These are phyloP conservation scores for Drosophila ogumai DNA, from an alignment of 1,140 invertebrate species.

Conservation along the genomic window DNA sequence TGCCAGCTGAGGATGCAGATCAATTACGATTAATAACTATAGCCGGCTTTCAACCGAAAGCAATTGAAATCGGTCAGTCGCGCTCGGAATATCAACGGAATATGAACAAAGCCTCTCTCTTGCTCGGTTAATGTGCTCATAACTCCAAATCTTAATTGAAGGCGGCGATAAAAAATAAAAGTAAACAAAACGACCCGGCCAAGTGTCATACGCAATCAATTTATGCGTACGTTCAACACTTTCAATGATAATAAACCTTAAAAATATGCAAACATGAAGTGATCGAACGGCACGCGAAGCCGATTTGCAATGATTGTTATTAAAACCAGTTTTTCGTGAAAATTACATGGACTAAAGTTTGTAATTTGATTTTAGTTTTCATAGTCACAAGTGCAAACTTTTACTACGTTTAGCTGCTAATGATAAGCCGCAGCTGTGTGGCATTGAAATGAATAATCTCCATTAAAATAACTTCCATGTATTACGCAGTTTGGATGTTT, in stretches of 20 bases:
- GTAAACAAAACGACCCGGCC: conserved; percentile 4
- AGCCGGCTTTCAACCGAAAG: conserved; percentile 45
- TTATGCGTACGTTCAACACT: not conserved
- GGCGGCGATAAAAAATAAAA: conserved; percentile 13
- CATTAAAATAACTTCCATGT: conserved; percentile 12
- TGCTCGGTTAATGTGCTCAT: conserved; percentile 22
- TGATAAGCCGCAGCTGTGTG: conserved; percentile 57
- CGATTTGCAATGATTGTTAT: not conserved
- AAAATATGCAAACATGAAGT: conserved; percentile 3
- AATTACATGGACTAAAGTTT: not conserved
- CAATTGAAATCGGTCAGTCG: conserved; percentile 57
- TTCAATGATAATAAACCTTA: conserved; percentile 14
- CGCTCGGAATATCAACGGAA: conserved; percentile 40
- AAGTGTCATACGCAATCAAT: conserved; percentile 40
- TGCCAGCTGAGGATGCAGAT: conserved; percentile 18
- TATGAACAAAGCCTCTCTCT: conserved; percentile 21
- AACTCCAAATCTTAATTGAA: conserved; percentile 45
- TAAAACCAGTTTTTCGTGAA: conserved; percentile 18
- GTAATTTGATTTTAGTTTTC: not conserved
- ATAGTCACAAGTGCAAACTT: not conserved
- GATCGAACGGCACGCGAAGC: conserved; percentile 10
- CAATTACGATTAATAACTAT: conserved; percentile 33
- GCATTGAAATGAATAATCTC: conserved; percentile 3
- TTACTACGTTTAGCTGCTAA: not conserved
- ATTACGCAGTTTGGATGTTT: conserved; percentile 25